Base-by-base conservation (phyloP, 2,113 vertebrate genomes). In the Serilophus lunatus region DNA sequence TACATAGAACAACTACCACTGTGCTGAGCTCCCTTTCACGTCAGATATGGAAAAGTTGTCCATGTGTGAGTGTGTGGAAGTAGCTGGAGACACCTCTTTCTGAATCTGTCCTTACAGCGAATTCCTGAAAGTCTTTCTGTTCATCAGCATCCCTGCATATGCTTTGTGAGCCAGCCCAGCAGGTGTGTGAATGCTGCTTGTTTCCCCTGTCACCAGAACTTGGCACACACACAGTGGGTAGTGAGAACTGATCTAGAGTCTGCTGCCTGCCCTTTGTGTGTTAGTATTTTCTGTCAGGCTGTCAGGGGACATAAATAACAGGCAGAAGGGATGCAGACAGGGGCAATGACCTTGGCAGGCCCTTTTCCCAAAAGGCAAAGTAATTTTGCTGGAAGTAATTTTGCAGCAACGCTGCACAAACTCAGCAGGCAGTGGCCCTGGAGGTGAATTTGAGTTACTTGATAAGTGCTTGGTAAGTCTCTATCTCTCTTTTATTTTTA, bases 11-110 rank as follows among this genome's bases (percentile, higher is more conserved):
- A 10, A 7, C 10, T 51, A 13, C 22, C 38, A 7, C 35, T 81
- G 38, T 35, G 28, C 40, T 69, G 50, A 13, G 23, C 13, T 81
- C 13, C 33, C 29, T 36, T 86, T 56, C 36, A 38, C 65, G 17
- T 40, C 36, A 61, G 61, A 20, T 0, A 1, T 4, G 13, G 44
- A 56, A 47, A 63, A 38, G 0, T 1, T 35, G 18, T 23, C 31
- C 1, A 7, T 57, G 11, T 54, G 24, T 0, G 1, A 42, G 13
- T 29, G 47, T 23, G 13, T 45, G 60, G 29, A 49, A 70, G 15
- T 10, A 72, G 40, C 3, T 61, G 40, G 64, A 57, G 25, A 10
- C 18, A 26, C 19, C 12, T 10, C 5, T 22, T 80, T 80, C 53
- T 53, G 44, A 47, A 36, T 65, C 49, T 72, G 24, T 38, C 14